phyloP scores from a whole-genome alignment of 1,140 invertebrate genomes.

The Spodoptera litura region DNA sequence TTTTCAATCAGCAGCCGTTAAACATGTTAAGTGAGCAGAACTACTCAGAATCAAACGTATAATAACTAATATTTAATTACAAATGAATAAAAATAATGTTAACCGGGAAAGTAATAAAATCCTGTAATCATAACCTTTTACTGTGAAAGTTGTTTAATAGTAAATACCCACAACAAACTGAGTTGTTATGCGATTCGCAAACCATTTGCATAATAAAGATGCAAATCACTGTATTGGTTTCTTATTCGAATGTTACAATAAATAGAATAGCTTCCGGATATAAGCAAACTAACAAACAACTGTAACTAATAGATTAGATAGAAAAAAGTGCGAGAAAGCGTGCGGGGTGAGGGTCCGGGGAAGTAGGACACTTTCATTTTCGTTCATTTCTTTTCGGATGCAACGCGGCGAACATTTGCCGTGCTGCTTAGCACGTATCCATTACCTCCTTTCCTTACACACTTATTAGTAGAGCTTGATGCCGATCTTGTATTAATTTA shows the following conservation, averaged over 20 bases:
- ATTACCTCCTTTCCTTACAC: constrained; percentile 67
- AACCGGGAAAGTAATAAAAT: no score
- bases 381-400: constrained; percentile 85
- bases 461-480: constrained; percentile 54
- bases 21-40: neutral
- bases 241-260: constrained; percentile 16
- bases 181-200: constrained; percentile 5
- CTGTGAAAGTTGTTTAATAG: no score
- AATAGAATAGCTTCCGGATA: constrained; percentile 47
- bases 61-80: neutral
- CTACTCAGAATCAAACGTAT: neutral
- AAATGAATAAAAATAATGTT: neutral
- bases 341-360: constrained; percentile 58
- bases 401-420: constrained; percentile 65
- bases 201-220: constrained; percentile 27
- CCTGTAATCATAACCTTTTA: no score
- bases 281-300: constrained; percentile 55
- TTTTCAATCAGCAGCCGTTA: no score
- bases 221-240: constrained; percentile 22
- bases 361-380: constrained; percentile 85
- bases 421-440: constrained; percentile 67
- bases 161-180: neutral
- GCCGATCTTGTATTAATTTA: constrained; percentile 36
- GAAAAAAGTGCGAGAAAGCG: constrained; percentile 81
- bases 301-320: constrained; percentile 74